Base-by-base conservation (phyloP, 2,797 vertebrate genomes). In the Poeciliopsis turneri region DNA sequence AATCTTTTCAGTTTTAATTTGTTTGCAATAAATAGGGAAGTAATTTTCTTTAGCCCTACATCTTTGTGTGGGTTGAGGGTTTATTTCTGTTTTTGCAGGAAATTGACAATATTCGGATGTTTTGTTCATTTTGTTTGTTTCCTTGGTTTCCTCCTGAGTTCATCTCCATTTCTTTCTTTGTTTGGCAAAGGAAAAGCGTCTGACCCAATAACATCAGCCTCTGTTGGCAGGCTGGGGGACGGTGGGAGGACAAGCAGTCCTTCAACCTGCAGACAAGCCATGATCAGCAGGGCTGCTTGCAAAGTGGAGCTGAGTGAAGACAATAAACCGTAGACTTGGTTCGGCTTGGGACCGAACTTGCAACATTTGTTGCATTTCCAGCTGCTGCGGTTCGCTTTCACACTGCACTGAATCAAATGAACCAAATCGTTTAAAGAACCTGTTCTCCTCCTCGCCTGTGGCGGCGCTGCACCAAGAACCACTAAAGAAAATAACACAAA, bases 121-220 rank as follows among this genome's bases (percentile, higher is more conserved):
- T 55, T 59, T 59, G 11, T 33, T 13, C 28, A 15, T 61, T 61
- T 33, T 61, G n/a, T 59, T 59, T 28, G 55, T 59, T 59, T 59
- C 5, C 55, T 59, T 30, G 12, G 57, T 5, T 12, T 28, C 28
- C 28, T 61, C 28, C 2, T 28, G 57, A 33, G 28, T 61, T 18
- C 16, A 18, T 15, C 10, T 61, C 28, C 11, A 30, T 33, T 33
- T 61, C 72, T 85, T 88, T 78, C 81, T 90, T 88, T 91, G 87
- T 88, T 84, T 90, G 89, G 84, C 85, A 72, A 87, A 5, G 25
- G 89, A 87, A 91, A 90, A 88, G 91, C 90, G 89, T 92, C 91
- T 84, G 30, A 70, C 80, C 76, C 72, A 75, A 82, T 92, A 89
- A 91, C 80, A 78, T 92, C 90, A 93, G 51, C 75, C 82, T 86